Base-by-base conservation (phyloP, 2,888 invertebrate genomes). In the Acronicta alni region DNA sequence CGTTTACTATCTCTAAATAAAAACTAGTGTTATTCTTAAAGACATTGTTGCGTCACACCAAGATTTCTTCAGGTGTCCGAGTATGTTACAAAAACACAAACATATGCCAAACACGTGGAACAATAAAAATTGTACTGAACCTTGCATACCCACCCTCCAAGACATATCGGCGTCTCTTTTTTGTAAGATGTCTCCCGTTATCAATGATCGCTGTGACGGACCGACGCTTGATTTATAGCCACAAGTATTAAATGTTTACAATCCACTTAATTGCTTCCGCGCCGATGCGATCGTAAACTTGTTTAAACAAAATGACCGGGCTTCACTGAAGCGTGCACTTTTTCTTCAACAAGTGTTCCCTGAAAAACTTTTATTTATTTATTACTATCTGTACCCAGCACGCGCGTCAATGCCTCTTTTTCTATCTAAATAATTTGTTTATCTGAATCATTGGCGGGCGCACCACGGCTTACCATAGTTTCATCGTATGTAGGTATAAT, bases 241-340 rank as follows among this genome's bases (percentile, higher is more conserved):
- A 54, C 63, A 72, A 63, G 72, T 82, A 86, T 85, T 82, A 89
- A 89, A 89, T 69, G 82, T 88, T 89, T 84, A 89, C 82, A 83
- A 78, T 77, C 74, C 77, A 81, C 83, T 90, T 90, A 87, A 90
- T 86, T 88, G 84, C 88, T 89, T 90, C 88, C 87, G 83, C 78
- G 77, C 77, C 77, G 82, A 83, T 84, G 35, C 61, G 53, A 45
- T 79, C 82, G 82, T 84, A 74, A 85, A 85, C 46, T 49, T 57
- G 51, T 42, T 35, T 55, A 32, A 46, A 74, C 59, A 72, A 67
- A 52, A 77, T 62, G 64, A 53, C 53, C 51, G 63, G 60, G 61
- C 9, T 64, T 54, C 48, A 55, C 39, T 49, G 43, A 16, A 15
- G 61, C 23, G 54, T 71, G 68, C 72, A 63, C 58, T 72, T 77